Evolutionary conservation across 2,797 vertebrate species (phyloP).

Genomic region (Mus minutoides): DNA sequence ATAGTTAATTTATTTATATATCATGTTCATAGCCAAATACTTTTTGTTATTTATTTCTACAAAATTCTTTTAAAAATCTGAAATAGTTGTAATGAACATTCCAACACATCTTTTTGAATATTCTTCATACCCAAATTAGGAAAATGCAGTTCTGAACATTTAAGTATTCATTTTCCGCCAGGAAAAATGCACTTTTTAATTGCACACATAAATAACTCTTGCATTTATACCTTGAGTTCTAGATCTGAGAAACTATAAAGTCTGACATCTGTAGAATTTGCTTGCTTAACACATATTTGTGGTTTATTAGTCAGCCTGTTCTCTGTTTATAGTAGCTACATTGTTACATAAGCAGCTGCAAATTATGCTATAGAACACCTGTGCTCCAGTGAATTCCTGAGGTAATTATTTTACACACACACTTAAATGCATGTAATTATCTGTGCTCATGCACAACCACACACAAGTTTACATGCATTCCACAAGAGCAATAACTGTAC

Average conservation of each 20-base stretch:
- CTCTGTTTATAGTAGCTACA: conserved; percentile 64
- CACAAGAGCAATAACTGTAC: neutral
- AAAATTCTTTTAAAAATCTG: neutral
- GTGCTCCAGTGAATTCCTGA: neutral
- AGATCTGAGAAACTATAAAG: neutral
- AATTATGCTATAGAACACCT: conserved; percentile 22
- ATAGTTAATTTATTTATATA: conserved; percentile 58
- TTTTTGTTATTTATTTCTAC: neutral
- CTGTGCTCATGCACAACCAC: neutral
- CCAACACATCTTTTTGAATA: neutral
- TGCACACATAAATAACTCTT: conserved; percentile 28
- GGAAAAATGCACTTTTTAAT: neutral
- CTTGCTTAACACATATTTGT: conserved; percentile 39
- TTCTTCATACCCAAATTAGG: neutral
- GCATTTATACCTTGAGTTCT: neutral
- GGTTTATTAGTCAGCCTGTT: conserved; percentile 22
- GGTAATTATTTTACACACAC: neutral
- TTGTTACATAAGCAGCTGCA: conserved; percentile 58
- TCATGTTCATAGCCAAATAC: conserved; percentile 54
- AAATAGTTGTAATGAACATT: neutral
- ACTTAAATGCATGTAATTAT: neutral
- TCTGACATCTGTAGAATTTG: conserved; percentile 58
- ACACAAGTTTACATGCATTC: neutral
- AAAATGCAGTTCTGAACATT: neutral
- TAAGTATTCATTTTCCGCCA: neutral